Conservation (phyloP, 2,888 invertebrate species). For the Cylloceria caligata region DNA sequence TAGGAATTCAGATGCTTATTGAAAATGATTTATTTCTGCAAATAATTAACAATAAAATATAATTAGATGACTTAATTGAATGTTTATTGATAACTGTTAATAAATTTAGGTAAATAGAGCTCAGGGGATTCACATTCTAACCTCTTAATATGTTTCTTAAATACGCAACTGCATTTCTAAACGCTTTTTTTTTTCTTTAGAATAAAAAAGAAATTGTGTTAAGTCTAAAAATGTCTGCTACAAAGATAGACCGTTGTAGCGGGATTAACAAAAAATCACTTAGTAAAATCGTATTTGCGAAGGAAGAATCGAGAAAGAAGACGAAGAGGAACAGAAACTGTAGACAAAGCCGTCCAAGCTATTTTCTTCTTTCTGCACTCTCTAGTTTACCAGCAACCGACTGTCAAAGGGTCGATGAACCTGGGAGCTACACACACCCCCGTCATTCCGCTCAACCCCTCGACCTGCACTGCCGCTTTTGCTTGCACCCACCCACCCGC, state of each 20-base stretch:
- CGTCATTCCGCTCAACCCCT: constrained; percentile 48
- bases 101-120: background rate
- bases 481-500: constrained; percentile 30
- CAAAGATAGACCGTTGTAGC: background rate
- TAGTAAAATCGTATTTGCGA: constrained; percentile 1
- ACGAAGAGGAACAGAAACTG: constrained; percentile 32
- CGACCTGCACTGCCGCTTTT: constrained; percentile 53
- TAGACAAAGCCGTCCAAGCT: constrained; percentile 56
- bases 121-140: background rate
- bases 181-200: too few species aligned
- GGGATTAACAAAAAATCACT: background rate
- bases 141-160: background rate
- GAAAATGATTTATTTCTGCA: background rate
- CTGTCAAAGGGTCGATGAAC: constrained; percentile 72
- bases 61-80: background rate
- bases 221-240: background rate
- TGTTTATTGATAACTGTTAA: background rate
- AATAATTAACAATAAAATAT: background rate
- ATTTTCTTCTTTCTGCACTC: constrained; percentile 61
- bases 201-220: too few species aligned
- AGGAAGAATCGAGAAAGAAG: background rate
- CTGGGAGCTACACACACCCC: constrained; percentile 57
- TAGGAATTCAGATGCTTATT: background rate
- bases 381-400: constrained; percentile 63
- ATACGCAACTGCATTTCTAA: background rate